Evolutionary conservation across 2,113 vertebrate species (phyloP).

Genomic region (Anolis sagrei): DNA sequence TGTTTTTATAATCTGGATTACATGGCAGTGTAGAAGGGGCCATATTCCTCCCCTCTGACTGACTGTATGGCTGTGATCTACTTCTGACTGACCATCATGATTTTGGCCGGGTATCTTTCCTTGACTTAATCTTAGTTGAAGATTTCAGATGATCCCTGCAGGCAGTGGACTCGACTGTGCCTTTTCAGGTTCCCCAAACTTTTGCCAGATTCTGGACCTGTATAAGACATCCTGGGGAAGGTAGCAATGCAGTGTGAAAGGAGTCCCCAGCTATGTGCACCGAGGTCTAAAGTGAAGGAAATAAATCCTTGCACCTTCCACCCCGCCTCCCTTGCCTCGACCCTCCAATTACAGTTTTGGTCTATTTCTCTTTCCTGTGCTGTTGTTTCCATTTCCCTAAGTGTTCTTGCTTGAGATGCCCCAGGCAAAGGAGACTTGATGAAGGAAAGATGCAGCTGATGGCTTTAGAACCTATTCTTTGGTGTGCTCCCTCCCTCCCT

Average conservation of each 20-base stretch:
- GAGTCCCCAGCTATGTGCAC: neutral
- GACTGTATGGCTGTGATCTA: no score
- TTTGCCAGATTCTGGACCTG: neutral
- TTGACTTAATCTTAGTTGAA: no score
- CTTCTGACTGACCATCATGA: no score
- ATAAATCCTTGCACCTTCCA: neutral
- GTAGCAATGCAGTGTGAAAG: neutral
- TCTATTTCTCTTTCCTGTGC: neutral
- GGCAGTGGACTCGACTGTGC: neutral
- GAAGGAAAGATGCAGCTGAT: neutral
- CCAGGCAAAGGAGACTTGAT: conserved; percentile 52
- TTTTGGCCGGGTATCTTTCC: no score
- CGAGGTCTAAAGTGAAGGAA: neutral
- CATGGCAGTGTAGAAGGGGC: no score
- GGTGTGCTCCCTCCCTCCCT: neutral
- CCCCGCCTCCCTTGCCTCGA: neutral
- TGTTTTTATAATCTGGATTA: no score
- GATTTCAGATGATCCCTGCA: no score
- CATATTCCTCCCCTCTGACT: no score
- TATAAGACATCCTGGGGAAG: neutral
- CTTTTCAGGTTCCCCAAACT: neutral
- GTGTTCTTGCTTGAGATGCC: conserved; percentile 25
- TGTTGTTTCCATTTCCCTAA: conserved; percentile 25
- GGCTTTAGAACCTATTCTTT: conserved; percentile 12
- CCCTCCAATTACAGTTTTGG: neutral